Base-by-base conservation (phyloP, 2,797 vertebrate genomes). In the Betta splendens region DNA sequence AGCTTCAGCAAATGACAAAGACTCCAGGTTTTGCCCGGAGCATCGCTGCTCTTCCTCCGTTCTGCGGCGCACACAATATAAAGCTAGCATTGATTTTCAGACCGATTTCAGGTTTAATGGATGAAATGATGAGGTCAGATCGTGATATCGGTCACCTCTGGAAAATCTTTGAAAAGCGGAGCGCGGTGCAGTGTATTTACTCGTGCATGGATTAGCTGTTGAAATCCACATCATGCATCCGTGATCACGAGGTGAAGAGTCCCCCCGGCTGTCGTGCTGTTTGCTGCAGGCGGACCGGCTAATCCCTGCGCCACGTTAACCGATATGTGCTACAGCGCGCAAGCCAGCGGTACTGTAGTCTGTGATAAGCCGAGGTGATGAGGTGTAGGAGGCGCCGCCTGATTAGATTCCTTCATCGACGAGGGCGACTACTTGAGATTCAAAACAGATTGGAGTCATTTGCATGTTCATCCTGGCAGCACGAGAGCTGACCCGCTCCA, bases 41-140 rank as follows among this genome's bases (percentile, higher is more conserved):
- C 45, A 13, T 45, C 23, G 38, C 31, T 9, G 17, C 31, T n/a
- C n/a, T n/a, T n/a, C n/a, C n/a, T 40, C 22, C 25, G 29, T 47
- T 60, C 62, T 45, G 61, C 53, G 53, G 17, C 45, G 35, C 25
- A 38, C 58, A 12, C 46, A 38, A 38, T 56, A 37, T 70, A 43
- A 50, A 44, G 13, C 26, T 10, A 31, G 45, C 47, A 69, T 69
- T 51, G 65, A 69, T 85, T 84, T 65, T 80, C 28, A 49, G 46
- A 52, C 59, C 35, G 59, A 73, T 80, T 83, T 77, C 60, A 65
- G 37, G 25, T 66, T 74, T 64, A 76, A 65, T 74, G 69, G 65
- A 60, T 51, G 35, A 71, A 78, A 63, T 49, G 50, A 69, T 42
- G 54, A 71, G 68, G 68, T 50, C 53, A n/a, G 63, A 65, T 60